Evolutionary conservation across 2,888 invertebrate genomes (phyloP), one percentile per base, ranked within the genome.

Genomic region (Eupithecia inturbata): DNA sequence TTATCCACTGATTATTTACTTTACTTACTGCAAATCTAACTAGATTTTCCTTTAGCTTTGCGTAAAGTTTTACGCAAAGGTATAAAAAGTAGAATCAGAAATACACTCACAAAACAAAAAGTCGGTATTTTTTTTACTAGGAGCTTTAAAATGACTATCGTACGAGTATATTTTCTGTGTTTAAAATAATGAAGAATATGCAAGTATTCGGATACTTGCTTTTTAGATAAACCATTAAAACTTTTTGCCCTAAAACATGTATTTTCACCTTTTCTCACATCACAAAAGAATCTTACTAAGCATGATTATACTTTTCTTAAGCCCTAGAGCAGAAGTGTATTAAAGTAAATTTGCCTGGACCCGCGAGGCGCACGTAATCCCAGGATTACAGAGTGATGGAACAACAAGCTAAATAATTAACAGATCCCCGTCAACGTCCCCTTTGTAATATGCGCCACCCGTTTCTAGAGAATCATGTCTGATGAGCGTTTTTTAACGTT

Each of bases 401-500:
- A 72, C 75, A 75, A 76, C 75, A 73, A 45, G 68, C 73, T 77
- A 70, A 76, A 78, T 78, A 78, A 78, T 78, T 74, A 74, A 77
- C 74, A 39, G 72, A 62, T 71, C 45, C 66, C 66, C 60, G 66
- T 67, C 53, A 64, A 22, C 31, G n/a, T 57, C 22, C 41, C 76
- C 62, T 73, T 73, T 76, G 68, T 75, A 71, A 73, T 71, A 64
- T n/a, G 9, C 4, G 63, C 63, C 12, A 41, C 66, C 62, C 14
- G 39, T 36, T 39, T 66, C 39, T 66, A 14, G 39, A 41, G 45
- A 19, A 67, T 67, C 45, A 49, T 67, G 67, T 67, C 41, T 28
- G 49, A 67, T 53, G n/a, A 41, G 22, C 22, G 31, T 36, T 41
- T 68, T 68, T 22, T 53, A 7, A 19, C 39, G 66, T 39, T 66